Conservation (phyloP, 2,888 invertebrate species). For the Merodon equestris region DNA sequence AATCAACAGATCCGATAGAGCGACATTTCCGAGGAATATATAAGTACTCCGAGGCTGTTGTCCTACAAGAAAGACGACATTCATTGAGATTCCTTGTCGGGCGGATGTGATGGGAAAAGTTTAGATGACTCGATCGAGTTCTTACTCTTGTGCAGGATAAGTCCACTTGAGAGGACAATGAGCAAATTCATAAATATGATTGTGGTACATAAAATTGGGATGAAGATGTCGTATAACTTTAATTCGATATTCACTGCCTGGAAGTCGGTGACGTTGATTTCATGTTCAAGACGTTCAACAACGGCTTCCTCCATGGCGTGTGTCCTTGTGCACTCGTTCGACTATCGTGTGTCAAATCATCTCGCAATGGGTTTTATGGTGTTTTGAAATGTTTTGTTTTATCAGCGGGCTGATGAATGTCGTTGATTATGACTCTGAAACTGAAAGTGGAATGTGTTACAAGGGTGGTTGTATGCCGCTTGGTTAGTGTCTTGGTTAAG, state of each 20-base stretch:
- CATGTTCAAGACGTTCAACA: slow-evolving; percentile 56
- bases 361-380: slow-evolving; percentile 16
- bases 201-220: slow-evolving; percentile 81
- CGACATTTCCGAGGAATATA: slow-evolving; percentile 84
- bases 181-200: slow-evolving; percentile 82
- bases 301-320: slow-evolving; percentile 46
- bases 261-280: slow-evolving; percentile 60
- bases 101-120: background rate
- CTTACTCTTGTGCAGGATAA: slow-evolving; percentile 83
- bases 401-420: background rate
- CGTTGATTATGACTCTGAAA: slow-evolving; percentile 1
- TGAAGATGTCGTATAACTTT: slow-evolving; percentile 80
- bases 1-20: slow-evolving; percentile 83
- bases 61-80: slow-evolving; percentile 76
- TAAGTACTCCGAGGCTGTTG: slow-evolving; percentile 83
- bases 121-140: background rate
- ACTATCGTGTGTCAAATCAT: slow-evolving; percentile 9
- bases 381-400: slow-evolving; percentile 3
- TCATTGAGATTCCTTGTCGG: background rate
- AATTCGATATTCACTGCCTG: slow-evolving; percentile 76
- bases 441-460: background rate
- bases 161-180: slow-evolving; percentile 84
- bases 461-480: no score
- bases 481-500: no score
- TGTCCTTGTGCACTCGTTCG: no score